These are phyloP conservation scores for Allobates femoralis DNA, from an alignment of 2,797 vertebrate genomes.

Conservation along the genomic window DNA sequence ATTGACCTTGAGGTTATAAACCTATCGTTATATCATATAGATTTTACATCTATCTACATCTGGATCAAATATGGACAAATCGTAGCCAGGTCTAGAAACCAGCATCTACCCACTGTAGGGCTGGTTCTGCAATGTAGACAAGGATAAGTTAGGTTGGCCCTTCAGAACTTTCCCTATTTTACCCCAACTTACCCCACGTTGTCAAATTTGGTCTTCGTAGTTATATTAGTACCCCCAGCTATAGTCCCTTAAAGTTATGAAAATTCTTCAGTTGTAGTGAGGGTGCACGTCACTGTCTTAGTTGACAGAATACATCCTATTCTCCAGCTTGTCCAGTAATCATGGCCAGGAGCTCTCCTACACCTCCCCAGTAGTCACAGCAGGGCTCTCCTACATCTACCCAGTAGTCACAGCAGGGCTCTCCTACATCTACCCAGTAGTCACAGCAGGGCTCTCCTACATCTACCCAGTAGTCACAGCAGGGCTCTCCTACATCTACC, in stretches of 20 bases:
- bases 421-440: too few species aligned
- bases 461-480: neutral
- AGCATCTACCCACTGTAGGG: neutral
- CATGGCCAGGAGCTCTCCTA: too few species aligned
- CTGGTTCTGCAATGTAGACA: neutral
- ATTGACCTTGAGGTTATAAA: conserved; percentile 6
- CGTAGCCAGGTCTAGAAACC: neutral
- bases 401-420: neutral
- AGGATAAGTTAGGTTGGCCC: neutral
- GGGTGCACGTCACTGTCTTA: too few species aligned
- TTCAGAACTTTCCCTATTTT: neutral
- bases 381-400: too few species aligned
- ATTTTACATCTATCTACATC: neutral
- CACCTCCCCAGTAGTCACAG: too few species aligned
- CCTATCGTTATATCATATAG: neutral
- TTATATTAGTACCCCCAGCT: too few species aligned
- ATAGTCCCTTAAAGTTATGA: too few species aligned
- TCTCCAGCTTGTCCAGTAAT: too few species aligned
- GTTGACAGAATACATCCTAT: too few species aligned
- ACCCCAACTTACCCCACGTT: neutral
- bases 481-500: neutral
- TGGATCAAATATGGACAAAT: neutral
- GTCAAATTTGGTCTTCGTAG: neutral
- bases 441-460: too few species aligned
- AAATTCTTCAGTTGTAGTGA: too few species aligned